Percentiles rank a stretch among this genome's conserved stretches.
Evolutionary conservation across 2,797 vertebrate genomes (phyloP).

Genomic region (Melanotaenia boesemani): DNA sequence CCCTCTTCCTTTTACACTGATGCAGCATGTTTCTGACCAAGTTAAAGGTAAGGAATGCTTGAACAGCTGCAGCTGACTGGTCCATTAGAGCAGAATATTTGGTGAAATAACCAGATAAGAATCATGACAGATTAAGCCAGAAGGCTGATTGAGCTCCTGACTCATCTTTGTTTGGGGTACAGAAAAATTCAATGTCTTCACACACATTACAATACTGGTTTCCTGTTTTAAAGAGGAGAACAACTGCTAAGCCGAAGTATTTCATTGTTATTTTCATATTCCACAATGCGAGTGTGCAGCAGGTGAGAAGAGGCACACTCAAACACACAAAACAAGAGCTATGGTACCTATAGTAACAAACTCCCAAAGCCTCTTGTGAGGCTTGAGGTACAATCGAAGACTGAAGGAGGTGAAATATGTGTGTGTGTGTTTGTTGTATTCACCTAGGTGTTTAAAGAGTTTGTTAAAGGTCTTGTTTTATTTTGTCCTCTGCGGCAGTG

Average conservation of each 20-base stretch:
- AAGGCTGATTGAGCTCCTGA: constrained; percentile 1
- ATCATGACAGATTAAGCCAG: constrained; percentile 1
- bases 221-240: neutral
- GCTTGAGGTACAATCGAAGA: constrained; percentile 39
- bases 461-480: constrained; percentile 76
- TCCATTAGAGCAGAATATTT: constrained; percentile 3
- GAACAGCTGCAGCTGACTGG: neutral
- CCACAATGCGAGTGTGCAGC: neutral
- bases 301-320: constrained; percentile 15
- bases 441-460: constrained; percentile 71
- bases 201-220: neutral
- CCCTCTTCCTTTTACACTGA: neutral
- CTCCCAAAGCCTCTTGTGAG: constrained; percentile 30
- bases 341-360: constrained; percentile 24
- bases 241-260: neutral
- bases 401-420: constrained; percentile 40
- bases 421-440: constrained; percentile 46
- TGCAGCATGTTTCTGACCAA: neutral
- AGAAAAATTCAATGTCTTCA: neutral
- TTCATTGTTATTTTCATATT: neutral
- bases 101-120: constrained; percentile 10
- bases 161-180: constrained; percentile 11
- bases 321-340: constrained; percentile 14
- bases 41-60: neutral
- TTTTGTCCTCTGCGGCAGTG: constrained; percentile 68